Conservation (phyloP, 2,113 vertebrate genomes). For the Phylloscopus whistleri region DNA sequence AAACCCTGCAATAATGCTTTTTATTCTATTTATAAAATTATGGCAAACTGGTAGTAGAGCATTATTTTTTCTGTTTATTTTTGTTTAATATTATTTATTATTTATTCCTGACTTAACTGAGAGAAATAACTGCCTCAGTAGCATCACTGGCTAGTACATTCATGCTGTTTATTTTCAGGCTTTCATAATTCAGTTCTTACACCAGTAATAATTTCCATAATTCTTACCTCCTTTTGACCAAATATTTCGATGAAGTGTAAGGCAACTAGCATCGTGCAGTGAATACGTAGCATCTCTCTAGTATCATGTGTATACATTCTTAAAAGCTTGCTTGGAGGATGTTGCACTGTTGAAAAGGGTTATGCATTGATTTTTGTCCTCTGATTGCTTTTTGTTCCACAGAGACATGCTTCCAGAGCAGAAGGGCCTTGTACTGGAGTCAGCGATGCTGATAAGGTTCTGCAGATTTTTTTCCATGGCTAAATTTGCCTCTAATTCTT, state of each 20-base stretch:
- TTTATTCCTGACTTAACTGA: not conserved
- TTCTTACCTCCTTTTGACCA: not conserved
- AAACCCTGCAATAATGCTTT: not conserved
- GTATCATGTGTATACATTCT: not conserved
- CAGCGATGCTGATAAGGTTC: constrained; percentile 90
- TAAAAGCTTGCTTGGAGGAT: constrained; percentile 24
- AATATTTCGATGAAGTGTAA: not conserved
- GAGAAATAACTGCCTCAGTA: not conserved
- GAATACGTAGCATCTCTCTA: not conserved
- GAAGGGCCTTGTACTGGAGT: constrained; percentile 81
- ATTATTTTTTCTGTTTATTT: not conserved
- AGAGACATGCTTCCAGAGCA: constrained; percentile 79
- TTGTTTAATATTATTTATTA: not conserved
- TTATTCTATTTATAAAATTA: not conserved
- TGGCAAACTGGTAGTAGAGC: not conserved
- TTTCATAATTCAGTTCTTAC: not conserved
- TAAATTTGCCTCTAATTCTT: constrained; percentile 63
- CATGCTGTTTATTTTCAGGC: not conserved
- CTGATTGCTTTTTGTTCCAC: constrained; percentile 85
- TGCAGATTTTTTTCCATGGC: constrained; percentile 71
- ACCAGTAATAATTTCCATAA: not conserved
- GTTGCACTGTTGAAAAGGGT: constrained; percentile 27
- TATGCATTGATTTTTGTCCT: constrained; percentile 78
- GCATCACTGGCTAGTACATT: not conserved
- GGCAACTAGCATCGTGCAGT: not conserved